Percentiles rank a stretch among this genome's conserved stretches.
phyloP scores from a whole-genome alignment of 1,140 invertebrate genomes.

The Tetragonula clypearis region DNA sequence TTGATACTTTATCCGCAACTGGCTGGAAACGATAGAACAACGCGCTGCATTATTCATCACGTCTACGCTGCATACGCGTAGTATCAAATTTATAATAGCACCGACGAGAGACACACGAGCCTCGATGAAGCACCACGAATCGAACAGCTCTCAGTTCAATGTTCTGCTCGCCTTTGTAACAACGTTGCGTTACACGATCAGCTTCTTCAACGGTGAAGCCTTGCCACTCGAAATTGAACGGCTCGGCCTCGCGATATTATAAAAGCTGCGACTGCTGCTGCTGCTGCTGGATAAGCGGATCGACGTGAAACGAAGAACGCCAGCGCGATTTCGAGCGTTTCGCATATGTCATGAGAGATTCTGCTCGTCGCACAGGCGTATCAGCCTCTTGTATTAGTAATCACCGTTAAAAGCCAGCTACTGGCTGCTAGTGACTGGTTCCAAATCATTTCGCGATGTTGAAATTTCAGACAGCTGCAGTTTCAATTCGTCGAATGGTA shows the following conservation, averaged over 20 bases:
- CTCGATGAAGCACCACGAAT: background rate
- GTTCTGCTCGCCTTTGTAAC: conserved; percentile 14
- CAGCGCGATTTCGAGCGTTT: background rate
- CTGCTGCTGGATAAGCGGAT: background rate
- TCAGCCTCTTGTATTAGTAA: background rate
- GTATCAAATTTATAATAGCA: background rate
- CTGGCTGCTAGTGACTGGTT: background rate
- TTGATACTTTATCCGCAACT: background rate
- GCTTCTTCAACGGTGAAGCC: conserved; percentile 18
- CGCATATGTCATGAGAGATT: background rate
- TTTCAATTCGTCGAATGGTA: too few species aligned
- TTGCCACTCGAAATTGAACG: background rate
- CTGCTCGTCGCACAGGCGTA: background rate
- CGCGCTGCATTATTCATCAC: background rate
- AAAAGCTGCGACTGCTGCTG: background rate
- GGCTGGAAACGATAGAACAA: background rate
- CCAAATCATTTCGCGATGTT: background rate
- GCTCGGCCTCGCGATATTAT: background rate
- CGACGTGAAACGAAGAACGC: background rate
- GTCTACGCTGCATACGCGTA: background rate
- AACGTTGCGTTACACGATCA: background rate
- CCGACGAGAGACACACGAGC: background rate
- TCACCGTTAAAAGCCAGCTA: background rate
- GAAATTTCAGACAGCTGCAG: too few species aligned
- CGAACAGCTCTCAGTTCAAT: conserved; percentile 1